Evolutionary conservation across 2,113 vertebrate species (phyloP).

Genomic region (Cinclus cinclus): DNA sequence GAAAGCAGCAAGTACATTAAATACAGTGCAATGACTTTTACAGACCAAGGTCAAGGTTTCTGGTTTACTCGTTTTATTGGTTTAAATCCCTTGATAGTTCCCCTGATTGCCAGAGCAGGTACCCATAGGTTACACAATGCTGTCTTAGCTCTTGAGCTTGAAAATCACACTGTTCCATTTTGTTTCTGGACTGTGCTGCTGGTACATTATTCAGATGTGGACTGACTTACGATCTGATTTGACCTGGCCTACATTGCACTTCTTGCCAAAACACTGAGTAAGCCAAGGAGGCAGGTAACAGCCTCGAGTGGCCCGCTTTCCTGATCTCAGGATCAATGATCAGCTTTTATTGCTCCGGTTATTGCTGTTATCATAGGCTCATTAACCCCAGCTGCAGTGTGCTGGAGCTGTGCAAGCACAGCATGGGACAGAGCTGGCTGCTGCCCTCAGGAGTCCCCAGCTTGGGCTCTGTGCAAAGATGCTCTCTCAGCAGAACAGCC

Average conservation of each 20-base stretch:
- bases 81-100: not conserved
- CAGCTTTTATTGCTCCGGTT: not conserved
- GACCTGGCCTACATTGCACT: not conserved
- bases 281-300: not conserved
- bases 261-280: not conserved
- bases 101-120: constrained; percentile 6
- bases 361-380: not conserved
- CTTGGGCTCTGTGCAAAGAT: fast-evolving
- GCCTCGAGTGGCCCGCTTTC: not conserved
- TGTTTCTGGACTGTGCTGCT: not conserved
- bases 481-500: not conserved
- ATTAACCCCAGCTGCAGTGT: not conserved
- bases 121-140: not conserved
- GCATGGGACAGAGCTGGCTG: fast-evolving
- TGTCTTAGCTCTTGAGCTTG: not conserved
- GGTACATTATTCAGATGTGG: not conserved
- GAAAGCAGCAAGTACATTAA: constrained; percentile 54
- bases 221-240: not conserved
- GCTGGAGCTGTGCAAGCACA: not conserved
- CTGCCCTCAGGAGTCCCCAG: not conserved
- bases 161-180: not conserved
- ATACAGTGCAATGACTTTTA: not conserved
- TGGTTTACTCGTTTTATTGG: constrained; percentile 35
- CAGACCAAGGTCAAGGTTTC: constrained; percentile 16
- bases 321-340: not conserved